These are phyloP conservation scores for Sebastes variabilis DNA, from an alignment of 2,797 vertebrate genomes.

Conservation along the genomic window DNA sequence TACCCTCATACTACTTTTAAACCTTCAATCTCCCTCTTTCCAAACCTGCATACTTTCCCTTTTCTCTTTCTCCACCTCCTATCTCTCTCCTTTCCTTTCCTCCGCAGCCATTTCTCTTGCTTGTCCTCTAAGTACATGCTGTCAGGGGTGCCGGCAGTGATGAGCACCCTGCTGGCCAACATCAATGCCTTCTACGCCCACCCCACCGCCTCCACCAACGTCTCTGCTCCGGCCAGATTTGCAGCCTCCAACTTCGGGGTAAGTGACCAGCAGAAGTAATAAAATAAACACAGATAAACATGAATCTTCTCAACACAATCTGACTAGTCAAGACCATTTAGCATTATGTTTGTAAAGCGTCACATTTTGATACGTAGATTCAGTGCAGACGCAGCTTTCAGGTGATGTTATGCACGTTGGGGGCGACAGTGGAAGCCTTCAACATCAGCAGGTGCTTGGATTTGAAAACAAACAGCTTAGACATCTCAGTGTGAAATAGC, in stretches of 20 bases:
- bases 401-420: background rate
- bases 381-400: background rate
- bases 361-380: background rate
- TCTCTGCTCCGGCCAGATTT: conserved; percentile 94
- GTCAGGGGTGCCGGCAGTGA: conserved; percentile 92
- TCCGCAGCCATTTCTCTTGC: conserved; percentile 93
- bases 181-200: conserved; percentile 99
- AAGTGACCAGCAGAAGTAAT: conserved; percentile 33
- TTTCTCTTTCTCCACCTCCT: background rate
- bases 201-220: conserved; percentile 93
- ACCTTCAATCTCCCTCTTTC: background rate
- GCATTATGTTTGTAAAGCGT: background rate
- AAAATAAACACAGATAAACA: background rate
- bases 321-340: background rate
- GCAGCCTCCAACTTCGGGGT: conserved; percentile 98
- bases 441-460: background rate
- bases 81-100: background rate
- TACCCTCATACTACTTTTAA: background rate
- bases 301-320: background rate
- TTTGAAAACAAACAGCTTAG: background rate
- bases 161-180: conserved; percentile 98
- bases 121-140: conserved; percentile 98
- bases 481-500: background rate
- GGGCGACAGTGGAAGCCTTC: background rate
- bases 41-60: background rate